Evolutionary conservation across 2,888 invertebrate genomes (phyloP).

Genomic region (Papilio gigon): DNA sequence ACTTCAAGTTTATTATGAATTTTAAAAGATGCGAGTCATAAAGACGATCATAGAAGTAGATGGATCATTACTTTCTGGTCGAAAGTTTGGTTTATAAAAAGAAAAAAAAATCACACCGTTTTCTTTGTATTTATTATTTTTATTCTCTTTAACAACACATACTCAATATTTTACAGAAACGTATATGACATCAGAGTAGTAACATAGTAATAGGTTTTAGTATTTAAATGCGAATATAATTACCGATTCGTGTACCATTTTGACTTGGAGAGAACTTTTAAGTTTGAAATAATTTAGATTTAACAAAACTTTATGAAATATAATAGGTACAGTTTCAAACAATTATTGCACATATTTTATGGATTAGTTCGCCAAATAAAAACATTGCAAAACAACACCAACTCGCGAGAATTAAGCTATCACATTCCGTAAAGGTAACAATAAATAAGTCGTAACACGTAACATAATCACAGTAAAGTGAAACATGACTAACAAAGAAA

Average conservation of each 20-base stretch:
- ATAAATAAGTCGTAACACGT: slow-evolving; percentile 77
- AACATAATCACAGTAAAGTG: slow-evolving; percentile 81
- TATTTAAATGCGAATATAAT: slow-evolving; percentile 77
- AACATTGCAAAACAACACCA: slow-evolving; percentile 72
- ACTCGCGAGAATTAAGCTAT: slow-evolving; percentile 74
- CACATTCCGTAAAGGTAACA: slow-evolving; percentile 78
- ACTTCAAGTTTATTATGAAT: too few species aligned
- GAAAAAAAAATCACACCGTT: slow-evolving; percentile 51
- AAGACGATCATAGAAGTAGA: too few species aligned
- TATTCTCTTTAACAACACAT: slow-evolving; percentile 84
- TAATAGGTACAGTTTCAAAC: slow-evolving; percentile 57
- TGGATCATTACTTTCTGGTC: too few species aligned
- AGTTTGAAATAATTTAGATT: slow-evolving; percentile 49
- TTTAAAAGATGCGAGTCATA: too few species aligned
- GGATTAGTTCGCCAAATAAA: slow-evolving; percentile 64
- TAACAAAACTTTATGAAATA: slow-evolving; percentile 53
- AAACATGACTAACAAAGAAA: slow-evolving; percentile 82
- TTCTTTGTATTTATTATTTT: slow-evolving; percentile 80
- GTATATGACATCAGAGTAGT: slow-evolving; percentile 81
- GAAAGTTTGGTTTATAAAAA: background rate
- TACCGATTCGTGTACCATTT: slow-evolving; percentile 64
- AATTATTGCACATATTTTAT: slow-evolving; percentile 62
- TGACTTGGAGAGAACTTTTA: slow-evolving; percentile 55
- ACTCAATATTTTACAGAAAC: slow-evolving; percentile 84
- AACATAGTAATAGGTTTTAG: slow-evolving; percentile 79